Evolutionary conservation across 2,888 invertebrate genomes (phyloP).

Genomic region (Apamea crenata): DNA sequence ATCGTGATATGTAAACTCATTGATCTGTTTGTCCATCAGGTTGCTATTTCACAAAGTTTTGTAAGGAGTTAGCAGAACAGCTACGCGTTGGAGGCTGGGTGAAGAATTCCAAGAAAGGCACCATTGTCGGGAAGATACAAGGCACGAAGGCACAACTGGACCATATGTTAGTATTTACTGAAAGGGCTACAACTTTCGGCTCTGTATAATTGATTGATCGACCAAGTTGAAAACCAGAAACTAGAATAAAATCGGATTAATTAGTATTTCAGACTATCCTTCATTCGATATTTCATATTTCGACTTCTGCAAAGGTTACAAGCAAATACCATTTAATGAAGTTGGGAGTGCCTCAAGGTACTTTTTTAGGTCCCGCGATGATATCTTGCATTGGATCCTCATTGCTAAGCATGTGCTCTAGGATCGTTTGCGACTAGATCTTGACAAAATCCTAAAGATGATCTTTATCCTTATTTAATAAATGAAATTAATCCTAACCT

Average conservation of each 20-base stretch:
- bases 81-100: slow-evolving; percentile 97
- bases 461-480: too few species aligned
- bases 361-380: not conserved
- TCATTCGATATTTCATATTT: not conserved
- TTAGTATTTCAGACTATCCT: not conserved
- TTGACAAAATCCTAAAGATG: too few species aligned
- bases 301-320: not conserved
- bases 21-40: slow-evolving; percentile 88
- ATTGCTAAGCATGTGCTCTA: too few species aligned
- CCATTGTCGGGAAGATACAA: slow-evolving; percentile 97
- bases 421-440: too few species aligned
- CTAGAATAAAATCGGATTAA: not conserved
- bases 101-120: slow-evolving; percentile 96
- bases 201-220: not conserved
- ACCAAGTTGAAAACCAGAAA: not conserved
- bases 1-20: not conserved
- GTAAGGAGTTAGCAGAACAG: slow-evolving; percentile 94
- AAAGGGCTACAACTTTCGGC: not conserved
- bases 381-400: not conserved
- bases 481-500: not conserved
- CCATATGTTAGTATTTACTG: slow-evolving; percentile 92
- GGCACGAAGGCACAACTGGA: slow-evolving; percentile 94
- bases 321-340: not conserved
- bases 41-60: slow-evolving; percentile 96
- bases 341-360: not conserved